Conservation (phyloP, 1,140 invertebrate genomes). For the Bradynema listronoti region DNA sequence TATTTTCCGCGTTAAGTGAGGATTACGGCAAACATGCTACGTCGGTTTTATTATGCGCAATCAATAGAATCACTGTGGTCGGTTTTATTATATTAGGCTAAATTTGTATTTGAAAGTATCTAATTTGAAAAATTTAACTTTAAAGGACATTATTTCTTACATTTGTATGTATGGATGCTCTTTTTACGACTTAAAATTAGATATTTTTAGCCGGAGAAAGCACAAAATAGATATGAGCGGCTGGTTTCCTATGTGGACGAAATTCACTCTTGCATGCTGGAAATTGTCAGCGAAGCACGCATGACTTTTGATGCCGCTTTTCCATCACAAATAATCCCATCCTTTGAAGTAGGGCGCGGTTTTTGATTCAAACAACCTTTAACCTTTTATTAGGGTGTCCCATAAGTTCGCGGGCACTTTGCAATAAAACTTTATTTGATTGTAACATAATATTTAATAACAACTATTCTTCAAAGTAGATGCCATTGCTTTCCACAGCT, state of each 20-base stretch:
- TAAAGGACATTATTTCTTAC: too few relatives aligned
- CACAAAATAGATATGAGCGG: constrained; percentile 38
- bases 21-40: constrained; percentile 46
- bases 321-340: constrained; percentile 39
- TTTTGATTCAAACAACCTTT: background rate
- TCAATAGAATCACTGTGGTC: constrained; percentile 44
- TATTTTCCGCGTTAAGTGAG: constrained; percentile 33
- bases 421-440: too few relatives aligned
- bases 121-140: too few relatives aligned
- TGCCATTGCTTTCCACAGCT: too few relatives aligned
- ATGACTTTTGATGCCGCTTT: constrained; percentile 39
- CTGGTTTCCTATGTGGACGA: constrained; percentile 39
- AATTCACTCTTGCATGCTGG: constrained; percentile 33
- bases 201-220: constrained; percentile 32
- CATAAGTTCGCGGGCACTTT: too few relatives aligned
- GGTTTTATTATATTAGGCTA: constrained; percentile 6
- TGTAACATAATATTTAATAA: too few relatives aligned
- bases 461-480: too few relatives aligned
- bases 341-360: constrained; percentile 46
- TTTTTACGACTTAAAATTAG: background rate
- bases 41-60: constrained; percentile 26
- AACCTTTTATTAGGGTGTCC: background rate
- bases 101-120: background rate
- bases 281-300: constrained; percentile 37
- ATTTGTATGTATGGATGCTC: too few relatives aligned